Evolutionary conservation across 2,113 vertebrate species (phyloP).

Genomic region (Muscicapa adusta): DNA sequence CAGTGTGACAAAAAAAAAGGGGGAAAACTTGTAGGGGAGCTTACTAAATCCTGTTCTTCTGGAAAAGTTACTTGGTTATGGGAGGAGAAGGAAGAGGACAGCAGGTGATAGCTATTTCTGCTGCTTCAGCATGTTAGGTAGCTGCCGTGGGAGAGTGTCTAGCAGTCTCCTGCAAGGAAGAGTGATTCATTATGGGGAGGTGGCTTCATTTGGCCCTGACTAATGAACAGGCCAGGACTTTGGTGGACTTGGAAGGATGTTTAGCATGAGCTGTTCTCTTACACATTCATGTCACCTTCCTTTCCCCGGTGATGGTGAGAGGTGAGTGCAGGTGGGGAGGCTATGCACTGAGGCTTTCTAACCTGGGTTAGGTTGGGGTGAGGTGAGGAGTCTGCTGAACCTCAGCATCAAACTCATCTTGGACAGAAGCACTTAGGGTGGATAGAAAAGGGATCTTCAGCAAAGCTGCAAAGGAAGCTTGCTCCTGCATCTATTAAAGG

Average conservation of each 20-base stretch:
- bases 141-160: background rate
- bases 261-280: background rate
- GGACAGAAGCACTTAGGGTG: background rate
- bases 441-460: background rate
- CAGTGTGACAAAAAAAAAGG: background rate
- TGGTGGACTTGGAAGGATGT: background rate
- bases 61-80: background rate
- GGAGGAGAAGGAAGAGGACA: background rate
- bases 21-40: background rate
- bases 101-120: background rate
- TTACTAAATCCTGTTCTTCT: background rate
- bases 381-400: background rate
- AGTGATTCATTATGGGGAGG: background rate
- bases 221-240: background rate
- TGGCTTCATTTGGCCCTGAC: background rate
- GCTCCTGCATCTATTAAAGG: background rate
- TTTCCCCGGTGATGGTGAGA: background rate
- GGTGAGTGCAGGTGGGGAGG: background rate
- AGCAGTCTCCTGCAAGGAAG: background rate
- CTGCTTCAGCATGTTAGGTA: background rate
- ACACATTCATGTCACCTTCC: background rate
- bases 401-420: background rate
- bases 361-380: background rate
- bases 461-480: background rate
- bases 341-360: background rate